Conservation (phyloP, 2,888 invertebrate species). For the Smittia aterrima region DNA sequence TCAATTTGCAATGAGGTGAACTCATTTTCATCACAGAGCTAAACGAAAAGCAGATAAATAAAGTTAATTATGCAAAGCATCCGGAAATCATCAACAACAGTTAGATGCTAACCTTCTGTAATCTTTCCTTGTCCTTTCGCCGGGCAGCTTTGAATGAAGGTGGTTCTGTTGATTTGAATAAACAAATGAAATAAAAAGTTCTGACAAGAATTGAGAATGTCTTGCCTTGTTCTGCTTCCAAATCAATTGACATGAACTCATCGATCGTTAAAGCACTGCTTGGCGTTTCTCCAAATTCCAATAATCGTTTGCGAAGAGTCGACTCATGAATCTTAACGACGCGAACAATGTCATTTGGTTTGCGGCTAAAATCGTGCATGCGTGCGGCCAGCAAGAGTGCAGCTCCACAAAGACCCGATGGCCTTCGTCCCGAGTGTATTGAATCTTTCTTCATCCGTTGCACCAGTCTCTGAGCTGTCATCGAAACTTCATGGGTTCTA, state of each 20-base stretch:
- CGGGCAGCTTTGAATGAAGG: slow-evolving; percentile 91
- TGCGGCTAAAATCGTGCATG: slow-evolving; percentile 86
- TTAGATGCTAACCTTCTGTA: slow-evolving; percentile 74
- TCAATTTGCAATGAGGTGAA: slow-evolving; percentile 78
- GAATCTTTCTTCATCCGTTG: slow-evolving; percentile 98
- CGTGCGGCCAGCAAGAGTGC: slow-evolving; percentile 92
- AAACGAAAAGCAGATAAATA: neutral
- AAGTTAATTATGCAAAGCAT: too few relatives aligned
- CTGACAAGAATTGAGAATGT: too few relatives aligned
- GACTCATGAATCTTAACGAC: slow-evolving; percentile 95
- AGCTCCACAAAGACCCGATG: slow-evolving; percentile 97
- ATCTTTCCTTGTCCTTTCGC: slow-evolving; percentile 79
- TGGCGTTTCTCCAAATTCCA: slow-evolving; percentile 96
- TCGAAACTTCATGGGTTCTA: slow-evolving; percentile 91
- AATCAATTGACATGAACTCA: slow-evolving; percentile 94
- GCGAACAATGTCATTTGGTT: slow-evolving; percentile 82
- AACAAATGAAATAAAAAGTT: neutral
- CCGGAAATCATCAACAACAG: too few relatives aligned
- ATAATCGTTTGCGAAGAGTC: slow-evolving; percentile 83
- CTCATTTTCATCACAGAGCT: slow-evolving; percentile 55
- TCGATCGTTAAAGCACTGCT: slow-evolving; percentile 92
- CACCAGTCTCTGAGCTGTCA: slow-evolving; percentile 89
- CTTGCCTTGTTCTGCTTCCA: slow-evolving; percentile 86
- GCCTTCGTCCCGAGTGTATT: slow-evolving; percentile 92
- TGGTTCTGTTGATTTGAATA: slow-evolving; percentile 54